Evolutionary conservation across 2,797 vertebrate species (phyloP).

Genomic region (Potorous gilbertii): DNA sequence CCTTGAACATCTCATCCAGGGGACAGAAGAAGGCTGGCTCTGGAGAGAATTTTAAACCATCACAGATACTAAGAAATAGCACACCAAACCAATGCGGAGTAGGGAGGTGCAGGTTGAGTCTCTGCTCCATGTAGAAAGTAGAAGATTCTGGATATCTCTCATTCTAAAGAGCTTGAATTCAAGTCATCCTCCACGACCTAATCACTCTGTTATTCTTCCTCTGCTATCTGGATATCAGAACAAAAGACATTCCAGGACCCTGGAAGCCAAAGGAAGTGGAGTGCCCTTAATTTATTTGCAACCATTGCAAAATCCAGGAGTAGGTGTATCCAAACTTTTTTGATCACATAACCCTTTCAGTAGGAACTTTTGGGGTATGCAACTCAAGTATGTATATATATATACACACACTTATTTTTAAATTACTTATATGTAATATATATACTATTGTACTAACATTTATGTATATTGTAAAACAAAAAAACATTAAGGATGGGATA

Average conservation of each 20-base stretch:
- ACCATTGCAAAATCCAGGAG: not conserved
- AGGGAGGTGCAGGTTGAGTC: not conserved
- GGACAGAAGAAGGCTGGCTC: not conserved
- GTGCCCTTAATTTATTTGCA: not conserved
- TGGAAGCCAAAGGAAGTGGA: not conserved
- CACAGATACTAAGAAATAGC: not conserved
- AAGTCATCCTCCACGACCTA: not conserved
- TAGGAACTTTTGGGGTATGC: too few species aligned
- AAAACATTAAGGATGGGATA: not conserved
- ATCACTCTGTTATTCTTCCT: not conserved
- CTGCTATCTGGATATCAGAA: not conserved
- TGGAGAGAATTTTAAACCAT: not conserved
- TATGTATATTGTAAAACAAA: too few species aligned
- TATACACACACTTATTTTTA: not conserved
- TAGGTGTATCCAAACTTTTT: too few species aligned
- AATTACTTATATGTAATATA: not conserved
- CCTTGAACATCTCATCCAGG: not conserved
- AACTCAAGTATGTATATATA: too few species aligned
- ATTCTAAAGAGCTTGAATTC: not conserved
- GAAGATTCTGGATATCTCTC: not conserved
- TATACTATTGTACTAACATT: too few species aligned
- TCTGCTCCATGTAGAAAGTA: not conserved
- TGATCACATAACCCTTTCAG: too few species aligned
- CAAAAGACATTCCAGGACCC: not conserved
- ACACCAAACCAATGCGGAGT: not conserved